A percentile compares a stretch with the other conserved stretches of the same genome.
Conservation (phyloP, 2,888 invertebrate genomes). For the Harmothoe impar region DNA sequence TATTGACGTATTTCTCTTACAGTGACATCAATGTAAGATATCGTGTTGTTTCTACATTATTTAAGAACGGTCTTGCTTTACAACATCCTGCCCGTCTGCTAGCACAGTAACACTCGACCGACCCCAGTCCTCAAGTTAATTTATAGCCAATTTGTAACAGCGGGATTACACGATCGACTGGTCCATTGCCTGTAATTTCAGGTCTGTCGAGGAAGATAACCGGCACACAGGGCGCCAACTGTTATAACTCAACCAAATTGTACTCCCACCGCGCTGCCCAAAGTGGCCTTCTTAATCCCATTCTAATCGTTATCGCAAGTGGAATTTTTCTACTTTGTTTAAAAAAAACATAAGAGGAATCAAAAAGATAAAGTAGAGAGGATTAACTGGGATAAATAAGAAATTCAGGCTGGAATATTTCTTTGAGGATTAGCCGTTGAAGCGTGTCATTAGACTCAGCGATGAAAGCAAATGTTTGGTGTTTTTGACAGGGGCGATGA, state of each 20-base stretch:
- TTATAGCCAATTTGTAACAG: slow-evolving; percentile 31
- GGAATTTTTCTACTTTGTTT: background rate
- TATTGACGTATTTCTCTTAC: too few relatives aligned
- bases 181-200: slow-evolving; percentile 7
- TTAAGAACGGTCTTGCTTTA: too few relatives aligned
- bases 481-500: background rate
- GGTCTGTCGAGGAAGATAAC: background rate
- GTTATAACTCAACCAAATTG: slow-evolving; percentile 10
- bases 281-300: background rate
- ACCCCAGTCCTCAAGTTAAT: background rate
- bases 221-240: background rate
- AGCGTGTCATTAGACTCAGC: background rate
- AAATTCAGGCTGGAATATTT: background rate
- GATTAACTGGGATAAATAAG: too few relatives aligned
- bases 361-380: background rate
- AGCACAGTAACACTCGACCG: background rate
- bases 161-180: slow-evolving; percentile 36
- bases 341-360: background rate
- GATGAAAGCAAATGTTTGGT: background rate
- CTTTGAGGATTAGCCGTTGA: background rate
- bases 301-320: slow-evolving; percentile 18
- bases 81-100: slow-evolving; percentile 6
- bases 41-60: too few relatives aligned
- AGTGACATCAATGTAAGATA: too few relatives aligned
- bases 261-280: background rate